Base-by-base conservation (phyloP, 2,797 vertebrate species). In the Sebastes baramenuke region DNA sequence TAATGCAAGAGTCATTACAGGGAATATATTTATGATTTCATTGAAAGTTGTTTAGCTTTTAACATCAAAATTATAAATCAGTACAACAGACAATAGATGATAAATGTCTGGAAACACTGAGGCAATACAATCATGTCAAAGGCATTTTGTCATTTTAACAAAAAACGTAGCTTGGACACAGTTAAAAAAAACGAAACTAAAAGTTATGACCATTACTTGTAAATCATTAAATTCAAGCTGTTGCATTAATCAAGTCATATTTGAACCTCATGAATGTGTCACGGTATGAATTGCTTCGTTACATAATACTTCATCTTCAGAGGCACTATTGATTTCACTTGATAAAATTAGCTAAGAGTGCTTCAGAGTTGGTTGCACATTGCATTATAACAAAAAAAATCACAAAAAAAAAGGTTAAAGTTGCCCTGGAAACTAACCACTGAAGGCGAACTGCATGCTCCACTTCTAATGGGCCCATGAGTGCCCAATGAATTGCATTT, bases 291-390 rank as follows among this genome's bases (percentile, higher is more conserved):
- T 22, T 49, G 18, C 54, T 65, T 62, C 8, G 3, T 29, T 11
- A 11, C 36, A 67, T 22, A 74, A 68, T 30, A 66, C 64, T n/a
- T 60, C n/a, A 29, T 70, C 59, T 68, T 54, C 22, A 55, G 11
- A 16, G 64, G n/a, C 20, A 11, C 24, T 55, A 59, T 72, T 70
- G 64, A 81, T 74, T 52, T 67, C 16, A 67, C 72, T 79, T 68
- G 10, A 74, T 56, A 34, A 75, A 74, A 81, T 77, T 32, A 73
- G 46, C 49, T 22, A 5, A 74, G 62, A 59, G 80, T 76, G 49
- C 70, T 81, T 80, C 70, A 81, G 75, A 59, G 70, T 18, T 87
- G 77, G 81, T 81, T 89, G 68, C 80, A 68, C 30, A 60, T 85
- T 84, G 67, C 80, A 52, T 69, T 34, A 59, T 75, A 82, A 81